These are phyloP conservation scores for Tolypeutes matacus DNA, from an alignment of 2,797 vertebrate genomes.

Conservation along the genomic window DNA sequence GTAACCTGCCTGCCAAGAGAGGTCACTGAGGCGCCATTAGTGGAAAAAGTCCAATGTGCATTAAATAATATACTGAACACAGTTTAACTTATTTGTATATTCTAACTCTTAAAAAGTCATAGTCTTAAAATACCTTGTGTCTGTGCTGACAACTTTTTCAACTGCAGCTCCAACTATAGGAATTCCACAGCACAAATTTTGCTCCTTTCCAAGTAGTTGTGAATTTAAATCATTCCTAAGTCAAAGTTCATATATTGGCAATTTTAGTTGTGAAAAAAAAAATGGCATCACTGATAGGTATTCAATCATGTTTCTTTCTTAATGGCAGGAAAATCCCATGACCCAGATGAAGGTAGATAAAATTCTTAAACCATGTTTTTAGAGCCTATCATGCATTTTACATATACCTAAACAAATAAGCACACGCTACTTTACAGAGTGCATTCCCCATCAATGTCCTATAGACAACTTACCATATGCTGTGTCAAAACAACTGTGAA, in stretches of 20 bases:
- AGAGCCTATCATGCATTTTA: not conserved
- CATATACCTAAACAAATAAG: not conserved
- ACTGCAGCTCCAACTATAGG: not conserved
- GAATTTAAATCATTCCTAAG: conserved; percentile 29
- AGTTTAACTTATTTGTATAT: not conserved
- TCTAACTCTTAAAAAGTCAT: not conserved
- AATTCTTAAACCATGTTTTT: not conserved
- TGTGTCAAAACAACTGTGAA: not conserved
- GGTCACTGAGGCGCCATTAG: conserved; percentile 19
- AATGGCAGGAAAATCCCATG: not conserved
- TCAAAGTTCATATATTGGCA: conserved; percentile 38
- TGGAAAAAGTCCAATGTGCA: conserved; percentile 56
- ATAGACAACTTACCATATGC: not conserved
- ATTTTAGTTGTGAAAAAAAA: not conserved
- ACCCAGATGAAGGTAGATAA: not conserved
- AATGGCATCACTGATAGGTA: not conserved
- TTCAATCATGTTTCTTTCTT: not conserved
- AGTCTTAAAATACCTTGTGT: conserved; percentile 23
- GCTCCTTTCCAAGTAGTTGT: not conserved
- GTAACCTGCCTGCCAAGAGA: conserved; percentile 71
- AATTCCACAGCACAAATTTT: not conserved
- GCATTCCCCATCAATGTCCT: not conserved
- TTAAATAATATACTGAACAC: conserved; percentile 67
- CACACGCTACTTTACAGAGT: not conserved
- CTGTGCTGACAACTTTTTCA: conserved; percentile 11